Base-by-base conservation (phyloP, 2,113 vertebrate genomes). In the Takifugu bimaculatus region DNA sequence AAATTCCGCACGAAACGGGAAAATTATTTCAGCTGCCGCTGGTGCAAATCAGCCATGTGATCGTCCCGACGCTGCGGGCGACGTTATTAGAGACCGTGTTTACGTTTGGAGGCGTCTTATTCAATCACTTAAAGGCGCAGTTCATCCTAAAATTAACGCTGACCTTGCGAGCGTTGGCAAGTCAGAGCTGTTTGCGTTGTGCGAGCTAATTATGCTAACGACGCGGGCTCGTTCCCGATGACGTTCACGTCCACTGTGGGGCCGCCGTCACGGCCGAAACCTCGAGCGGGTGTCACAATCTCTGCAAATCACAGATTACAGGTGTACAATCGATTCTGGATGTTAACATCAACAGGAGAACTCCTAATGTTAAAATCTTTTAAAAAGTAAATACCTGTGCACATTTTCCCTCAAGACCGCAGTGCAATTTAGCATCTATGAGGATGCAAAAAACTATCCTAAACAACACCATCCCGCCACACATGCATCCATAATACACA, bases 1-100 rank as follows among this genome's bases (percentile, higher is more conserved):
- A 82, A 80, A 82, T 72, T 57, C 27, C 5, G 72, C 75, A 60
- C 72, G 76, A 83, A 83, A 83, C 79, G 76, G 70, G 51, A 57
- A 80, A 64, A 68, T 27, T 63, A 55, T 74, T 39, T 67, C 57
- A 60, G 57, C 60, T 71, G 77, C 81, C 81, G 74, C 75, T 73
- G 67, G 71, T 68, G 71, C 65, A 60, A 79, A 68, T 63, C 52
- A 61, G 35, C 54, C 51, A 64, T 32, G 65, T 75, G 57, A 81
- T 26, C 27, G 57, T 20, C 57, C 50, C 56, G 15, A n/a, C 14
- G n/a, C 6, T 48, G 45, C 5, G 5, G 45, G 45, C 15, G 45
- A 48, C n/a, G 12, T 48, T n/a, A 15, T 14, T 48, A 48, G 4
- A 48, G 5, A 15, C 9, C n/a, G 5, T 14, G n/a, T n/a, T 48